Evolutionary conservation across 2,888 invertebrate species (phyloP).

Genomic region (Cheilosia scutellata): DNA sequence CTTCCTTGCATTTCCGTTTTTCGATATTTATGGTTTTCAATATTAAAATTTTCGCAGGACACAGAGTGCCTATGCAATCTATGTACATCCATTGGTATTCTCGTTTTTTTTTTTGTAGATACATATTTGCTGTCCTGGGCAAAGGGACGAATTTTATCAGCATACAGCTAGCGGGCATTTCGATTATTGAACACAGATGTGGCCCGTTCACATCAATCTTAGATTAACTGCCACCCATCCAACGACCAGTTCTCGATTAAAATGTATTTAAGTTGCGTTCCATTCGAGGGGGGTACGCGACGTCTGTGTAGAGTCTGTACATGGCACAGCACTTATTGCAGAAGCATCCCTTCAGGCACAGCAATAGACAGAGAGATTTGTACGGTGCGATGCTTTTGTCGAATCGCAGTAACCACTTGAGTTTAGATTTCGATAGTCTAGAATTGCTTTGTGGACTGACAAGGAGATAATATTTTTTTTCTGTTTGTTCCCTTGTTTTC

Average conservation of each 20-base stretch:
- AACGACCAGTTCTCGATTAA: slow-evolving; percentile 67
- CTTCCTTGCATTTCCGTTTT: slow-evolving; percentile 59
- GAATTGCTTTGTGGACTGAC: slow-evolving; percentile 2
- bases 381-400: slow-evolving; percentile 4
- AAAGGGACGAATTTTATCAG: slow-evolving; percentile 64
- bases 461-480: slow-evolving; percentile 27
- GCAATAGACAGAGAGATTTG: neutral
- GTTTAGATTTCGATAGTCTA: slow-evolving; percentile 31
- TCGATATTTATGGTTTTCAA: slow-evolving; percentile 74
- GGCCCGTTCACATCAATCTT: slow-evolving; percentile 75
- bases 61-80: slow-evolving; percentile 23
- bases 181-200: slow-evolving; percentile 75
- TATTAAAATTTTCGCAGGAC: slow-evolving; percentile 74
- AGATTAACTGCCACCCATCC: slow-evolving; percentile 69
- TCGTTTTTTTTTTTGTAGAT: slow-evolving; percentile 16
- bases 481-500: slow-evolving; percentile 26
- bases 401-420: slow-evolving; percentile 51
- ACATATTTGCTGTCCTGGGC: slow-evolving; percentile 2
- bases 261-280: slow-evolving; percentile 70
- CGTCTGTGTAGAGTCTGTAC: slow-evolving; percentile 34
- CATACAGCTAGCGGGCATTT: slow-evolving; percentile 72
- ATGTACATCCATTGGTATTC: slow-evolving; percentile 33
- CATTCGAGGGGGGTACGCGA: slow-evolving; percentile 12
- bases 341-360: slow-evolving; percentile 50
- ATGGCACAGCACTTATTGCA: slow-evolving; percentile 70